Evolutionary conservation across 2,113 vertebrate species (phyloP).

Genomic region (Bothrops jararaca): DNA sequence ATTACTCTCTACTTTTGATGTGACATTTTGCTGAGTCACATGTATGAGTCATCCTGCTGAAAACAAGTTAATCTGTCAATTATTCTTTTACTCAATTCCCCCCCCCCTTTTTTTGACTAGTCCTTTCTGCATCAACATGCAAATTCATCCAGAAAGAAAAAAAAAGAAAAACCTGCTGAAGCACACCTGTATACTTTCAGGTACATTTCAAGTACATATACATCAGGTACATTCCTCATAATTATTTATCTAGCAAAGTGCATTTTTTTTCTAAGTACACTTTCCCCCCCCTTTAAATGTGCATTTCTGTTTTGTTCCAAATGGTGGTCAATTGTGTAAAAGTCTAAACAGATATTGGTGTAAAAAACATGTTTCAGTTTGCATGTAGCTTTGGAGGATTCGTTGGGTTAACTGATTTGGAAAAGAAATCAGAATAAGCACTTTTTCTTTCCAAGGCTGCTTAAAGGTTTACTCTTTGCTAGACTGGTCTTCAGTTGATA

Average conservation of each 20-base stretch:
- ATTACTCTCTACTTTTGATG: not conserved
- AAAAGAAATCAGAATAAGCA: not conserved
- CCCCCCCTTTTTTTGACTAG: fast-evolving
- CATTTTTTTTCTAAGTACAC: not conserved
- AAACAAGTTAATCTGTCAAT: not conserved
- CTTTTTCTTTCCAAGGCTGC: not conserved
- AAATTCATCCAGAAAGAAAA: not conserved
- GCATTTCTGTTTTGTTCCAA: not conserved
- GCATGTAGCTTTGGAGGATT: not conserved
- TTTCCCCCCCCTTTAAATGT: not conserved
- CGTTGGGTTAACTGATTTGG: not conserved
- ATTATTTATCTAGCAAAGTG: not conserved
- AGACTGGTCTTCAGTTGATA: not conserved
- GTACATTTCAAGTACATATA: not conserved
- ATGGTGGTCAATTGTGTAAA: not conserved
- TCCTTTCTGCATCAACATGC: not conserved
- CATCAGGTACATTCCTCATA: not conserved
- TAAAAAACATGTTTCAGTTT: not conserved
- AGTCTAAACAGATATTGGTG: not conserved
- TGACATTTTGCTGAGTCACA: not conserved
- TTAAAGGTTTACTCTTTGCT: not conserved
- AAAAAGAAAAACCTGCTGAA: not conserved
- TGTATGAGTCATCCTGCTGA: not conserved
- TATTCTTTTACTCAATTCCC: not conserved
- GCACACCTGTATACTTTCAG: not conserved